Evolutionary conservation across 2,113 vertebrate genomes (phyloP).

Genomic region (Hydropotes inermis): DNA sequence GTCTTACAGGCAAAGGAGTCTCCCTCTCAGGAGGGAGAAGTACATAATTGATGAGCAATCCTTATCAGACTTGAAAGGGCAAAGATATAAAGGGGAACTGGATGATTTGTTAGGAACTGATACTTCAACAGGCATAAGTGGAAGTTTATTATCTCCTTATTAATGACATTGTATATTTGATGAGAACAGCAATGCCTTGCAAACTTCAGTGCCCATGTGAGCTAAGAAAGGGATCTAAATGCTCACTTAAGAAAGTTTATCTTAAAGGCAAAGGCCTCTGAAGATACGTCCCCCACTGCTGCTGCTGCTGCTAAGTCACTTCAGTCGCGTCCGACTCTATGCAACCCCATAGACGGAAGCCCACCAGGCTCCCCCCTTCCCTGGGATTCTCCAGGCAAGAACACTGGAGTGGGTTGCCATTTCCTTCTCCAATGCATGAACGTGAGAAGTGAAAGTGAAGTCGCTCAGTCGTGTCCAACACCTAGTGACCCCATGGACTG

Average conservation of each 20-base stretch:
- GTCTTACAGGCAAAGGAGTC: background rate
- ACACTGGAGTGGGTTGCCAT: too few species aligned
- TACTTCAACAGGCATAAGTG: background rate
- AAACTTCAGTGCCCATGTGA: background rate
- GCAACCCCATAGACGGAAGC: too few species aligned
- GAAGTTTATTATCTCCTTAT: background rate
- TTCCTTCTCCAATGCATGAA: too few species aligned
- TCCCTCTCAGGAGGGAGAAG: background rate
- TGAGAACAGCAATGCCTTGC: background rate
- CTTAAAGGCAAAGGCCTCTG: background rate
- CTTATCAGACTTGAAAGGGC: constrained; percentile 7
- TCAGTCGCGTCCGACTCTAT: too few species aligned
- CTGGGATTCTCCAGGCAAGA: too few species aligned
- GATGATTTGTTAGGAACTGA: constrained; percentile 40
- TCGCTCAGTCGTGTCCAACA: too few species aligned
- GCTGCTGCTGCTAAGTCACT: too few species aligned
- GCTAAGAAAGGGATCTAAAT: background rate
- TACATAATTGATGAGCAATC: constrained; percentile 36
- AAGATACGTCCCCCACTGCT: background rate
- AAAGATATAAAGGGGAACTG: background rate
- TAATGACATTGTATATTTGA: constrained; percentile 33
- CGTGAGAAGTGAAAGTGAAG: too few species aligned
- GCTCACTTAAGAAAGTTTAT: background rate
- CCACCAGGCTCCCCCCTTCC: too few species aligned
- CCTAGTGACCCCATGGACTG: too few species aligned